phyloP scores from a whole-genome alignment of 2,888 invertebrate genomes.

The Rhogogaster chlorosoma region DNA sequence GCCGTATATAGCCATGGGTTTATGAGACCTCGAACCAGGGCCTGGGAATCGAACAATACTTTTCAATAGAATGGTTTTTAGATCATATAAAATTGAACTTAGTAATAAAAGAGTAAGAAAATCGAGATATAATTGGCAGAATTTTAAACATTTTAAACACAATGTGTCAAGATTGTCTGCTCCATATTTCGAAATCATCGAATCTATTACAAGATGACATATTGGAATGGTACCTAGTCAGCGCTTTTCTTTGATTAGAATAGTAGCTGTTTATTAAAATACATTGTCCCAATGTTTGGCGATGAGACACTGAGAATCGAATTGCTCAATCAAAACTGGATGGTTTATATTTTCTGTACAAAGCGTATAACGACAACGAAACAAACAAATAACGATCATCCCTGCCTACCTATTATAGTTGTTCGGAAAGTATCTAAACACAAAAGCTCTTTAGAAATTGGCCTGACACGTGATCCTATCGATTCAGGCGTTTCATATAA shows the following conservation, averaged over 20 bases:
- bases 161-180: neutral
- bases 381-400: constrained; percentile 17
- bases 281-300: neutral
- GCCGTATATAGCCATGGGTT: neutral
- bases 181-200: neutral
- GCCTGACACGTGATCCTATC: constrained; percentile 41
- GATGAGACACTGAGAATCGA: neutral
- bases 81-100: neutral
- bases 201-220: neutral
- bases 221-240: neutral
- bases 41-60: neutral
- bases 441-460: constrained; percentile 33
- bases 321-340: neutral
- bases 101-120: neutral
- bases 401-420: neutral
- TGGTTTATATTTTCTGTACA: neutral
- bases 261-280: neutral
- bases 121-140: neutral
- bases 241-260: neutral
- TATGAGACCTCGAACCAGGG: neutral
- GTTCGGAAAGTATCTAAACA: constrained; percentile 10
- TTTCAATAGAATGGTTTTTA: neutral
- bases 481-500: constrained; percentile 5
- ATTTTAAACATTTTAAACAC: neutral
- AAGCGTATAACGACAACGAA: neutral